Base-by-base conservation (phyloP, 2,113 vertebrate species). In the Albula glossodonta region DNA sequence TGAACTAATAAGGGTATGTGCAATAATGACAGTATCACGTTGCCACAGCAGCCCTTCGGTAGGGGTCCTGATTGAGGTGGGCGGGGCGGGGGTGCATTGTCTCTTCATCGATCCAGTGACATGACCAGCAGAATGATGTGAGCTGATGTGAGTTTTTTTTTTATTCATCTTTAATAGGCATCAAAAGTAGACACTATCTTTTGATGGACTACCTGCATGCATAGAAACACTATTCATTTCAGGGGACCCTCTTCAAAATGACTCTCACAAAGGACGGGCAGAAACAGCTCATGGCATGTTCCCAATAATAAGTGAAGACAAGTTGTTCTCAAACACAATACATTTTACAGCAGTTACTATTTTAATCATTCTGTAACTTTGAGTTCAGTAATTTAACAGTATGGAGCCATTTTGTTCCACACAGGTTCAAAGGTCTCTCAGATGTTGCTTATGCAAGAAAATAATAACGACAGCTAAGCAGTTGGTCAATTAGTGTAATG, bases 141-240 rank as follows among this genome's bases (percentile, higher is more conserved):
- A 41, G 31, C 31, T 41, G n/a, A n/a, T n/a, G n/a, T n/a, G n/a
- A n/a, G n/a, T n/a, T n/a, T 41, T 41, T 41, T 41, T 41, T 41
- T 41, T 41, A 17, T 51, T 31, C 52, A 60, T 66, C 4, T 9
- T 83, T 70, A 51, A 70, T 70, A 51, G 82, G 12, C n/a, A n/a
- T 83, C 60, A 83, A 74, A 83, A 51, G 51, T 31, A 83, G 82
- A 50, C 53, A 82, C 49, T 19, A 3, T 66, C 63, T 48, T 10
- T 31, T 25, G 57, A 70, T 48, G 50, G 41, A 22, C 15, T 0
- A 13, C 82, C 51, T 49, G 57, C 19, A 83, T 51, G 49, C 25
- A 50, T 19, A 70, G 70, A 77, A 8, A 17, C 22, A 13, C 53
- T 7, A 7, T 63, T 63, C 60, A 63, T 79, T 15, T 7, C 31